Conservation (phyloP, 2,797 vertebrate species). For the Monodelphis domestica region DNA sequence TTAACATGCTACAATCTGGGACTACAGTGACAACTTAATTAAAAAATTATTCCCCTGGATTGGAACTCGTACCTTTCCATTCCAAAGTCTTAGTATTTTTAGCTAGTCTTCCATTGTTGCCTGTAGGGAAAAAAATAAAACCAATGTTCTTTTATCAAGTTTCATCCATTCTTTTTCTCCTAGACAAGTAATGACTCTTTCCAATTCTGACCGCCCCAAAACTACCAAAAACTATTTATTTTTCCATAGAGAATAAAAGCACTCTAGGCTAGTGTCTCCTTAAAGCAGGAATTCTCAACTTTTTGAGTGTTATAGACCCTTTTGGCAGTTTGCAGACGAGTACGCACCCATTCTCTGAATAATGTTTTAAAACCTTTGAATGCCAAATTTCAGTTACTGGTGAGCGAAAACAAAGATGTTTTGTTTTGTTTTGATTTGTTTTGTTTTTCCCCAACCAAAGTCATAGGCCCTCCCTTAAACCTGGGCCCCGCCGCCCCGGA, state of each 20-base stretch:
- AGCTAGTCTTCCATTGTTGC: not conserved
- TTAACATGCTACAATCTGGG: too few species aligned
- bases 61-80: not conserved
- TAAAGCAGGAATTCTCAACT: too few species aligned
- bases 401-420: not conserved
- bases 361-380: not conserved
- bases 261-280: not conserved
- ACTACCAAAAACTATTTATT: not conserved
- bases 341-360: too few species aligned
- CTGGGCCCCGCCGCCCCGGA: accelerated
- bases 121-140: not conserved
- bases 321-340: not conserved
- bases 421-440: too few species aligned
- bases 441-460: not conserved
- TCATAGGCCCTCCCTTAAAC: accelerated
- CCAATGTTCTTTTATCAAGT: not conserved
- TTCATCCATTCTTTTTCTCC: not conserved
- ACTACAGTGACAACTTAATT: not conserved
- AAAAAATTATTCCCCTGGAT: not conserved
- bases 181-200: not conserved
- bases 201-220: not conserved
- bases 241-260: not conserved
- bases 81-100: not conserved
- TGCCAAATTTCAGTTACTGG: not conserved
- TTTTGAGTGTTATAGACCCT: not conserved